Conservation (phyloP, 2,113 vertebrate species). For the Xenopus laevis region DNA sequence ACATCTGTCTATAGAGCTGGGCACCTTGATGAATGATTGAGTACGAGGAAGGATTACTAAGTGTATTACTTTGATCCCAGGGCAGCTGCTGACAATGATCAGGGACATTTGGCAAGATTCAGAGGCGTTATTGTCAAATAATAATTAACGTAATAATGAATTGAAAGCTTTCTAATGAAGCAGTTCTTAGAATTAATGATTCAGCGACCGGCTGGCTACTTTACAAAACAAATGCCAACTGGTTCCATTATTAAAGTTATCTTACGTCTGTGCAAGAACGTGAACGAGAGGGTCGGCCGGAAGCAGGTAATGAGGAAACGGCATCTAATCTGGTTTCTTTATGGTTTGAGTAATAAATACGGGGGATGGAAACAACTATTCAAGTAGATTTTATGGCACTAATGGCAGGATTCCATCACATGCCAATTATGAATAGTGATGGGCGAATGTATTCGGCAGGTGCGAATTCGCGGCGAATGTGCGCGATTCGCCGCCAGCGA, state of each 20-base stretch:
- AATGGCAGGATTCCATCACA: background rate
- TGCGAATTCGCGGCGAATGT: no score
- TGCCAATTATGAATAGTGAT: background rate
- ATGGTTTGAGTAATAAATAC: background rate
- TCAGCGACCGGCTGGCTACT: background rate
- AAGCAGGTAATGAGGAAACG: background rate
- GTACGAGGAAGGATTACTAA: conserved; percentile 35
- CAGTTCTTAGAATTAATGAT: background rate
- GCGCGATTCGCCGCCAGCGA: no score
- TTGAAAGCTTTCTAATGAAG: background rate
- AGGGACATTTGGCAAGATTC: conserved; percentile 53
- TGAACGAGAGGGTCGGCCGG: background rate
- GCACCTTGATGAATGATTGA: conserved; percentile 47
- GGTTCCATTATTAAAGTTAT: background rate
- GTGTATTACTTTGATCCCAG: conserved; percentile 42
- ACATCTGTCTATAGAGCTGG: conserved; percentile 57
- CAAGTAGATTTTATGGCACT: background rate
- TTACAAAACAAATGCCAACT: background rate
- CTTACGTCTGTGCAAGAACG: background rate
- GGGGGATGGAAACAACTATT: no score
- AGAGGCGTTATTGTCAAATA: conserved; percentile 46
- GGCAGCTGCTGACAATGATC: conserved; percentile 58
- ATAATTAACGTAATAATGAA: conserved; percentile 35
- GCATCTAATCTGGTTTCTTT: background rate
- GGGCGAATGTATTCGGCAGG: no score